A percentile compares a stretch with the other conserved stretches of the same genome.
Conservation (phyloP, 2,113 vertebrate genomes). For the Oenanthe melanoleuca region DNA sequence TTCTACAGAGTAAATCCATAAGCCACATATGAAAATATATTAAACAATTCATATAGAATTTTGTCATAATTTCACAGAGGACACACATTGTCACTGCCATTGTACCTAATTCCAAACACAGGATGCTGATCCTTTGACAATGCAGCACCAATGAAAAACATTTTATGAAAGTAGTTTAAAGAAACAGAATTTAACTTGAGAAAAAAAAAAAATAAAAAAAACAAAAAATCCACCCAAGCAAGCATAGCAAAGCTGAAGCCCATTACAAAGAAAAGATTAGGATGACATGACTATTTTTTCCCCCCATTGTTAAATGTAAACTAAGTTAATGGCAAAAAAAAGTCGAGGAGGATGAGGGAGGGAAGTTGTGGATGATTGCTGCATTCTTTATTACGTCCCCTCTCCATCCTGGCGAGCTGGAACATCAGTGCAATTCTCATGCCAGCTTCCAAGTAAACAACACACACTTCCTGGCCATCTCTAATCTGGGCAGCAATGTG, state of each 20-base stretch:
- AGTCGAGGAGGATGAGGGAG: neutral
- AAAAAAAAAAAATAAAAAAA: neutral
- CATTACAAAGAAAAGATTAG: conserved; percentile 25
- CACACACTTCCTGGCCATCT: conserved; percentile 67
- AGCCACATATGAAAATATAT: neutral
- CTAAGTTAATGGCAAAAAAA: conserved; percentile 42
- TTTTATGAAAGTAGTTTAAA: neutral
- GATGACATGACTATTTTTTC: conserved; percentile 35
- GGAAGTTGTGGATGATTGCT: conserved; percentile 9
- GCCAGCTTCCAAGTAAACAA: conserved; percentile 63
- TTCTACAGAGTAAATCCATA: neutral
- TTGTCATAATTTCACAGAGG: neutral
- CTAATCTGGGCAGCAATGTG: conserved; percentile 60
- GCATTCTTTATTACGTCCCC: conserved; percentile 8
- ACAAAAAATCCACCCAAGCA: neutral
- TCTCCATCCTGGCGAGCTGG: neutral
- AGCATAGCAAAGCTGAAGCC: neutral
- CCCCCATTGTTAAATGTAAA: conserved; percentile 53
- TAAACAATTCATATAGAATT: conserved; percentile 12
- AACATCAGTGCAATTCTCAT: conserved; percentile 40
- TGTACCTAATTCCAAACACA: conserved; percentile 37
- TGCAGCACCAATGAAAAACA: neutral
- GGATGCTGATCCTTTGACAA: neutral
- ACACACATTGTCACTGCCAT: conserved; percentile 4
- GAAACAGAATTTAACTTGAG: neutral